Conservation (phyloP, 2,888 invertebrate species). For the Bellardia pandia region DNA sequence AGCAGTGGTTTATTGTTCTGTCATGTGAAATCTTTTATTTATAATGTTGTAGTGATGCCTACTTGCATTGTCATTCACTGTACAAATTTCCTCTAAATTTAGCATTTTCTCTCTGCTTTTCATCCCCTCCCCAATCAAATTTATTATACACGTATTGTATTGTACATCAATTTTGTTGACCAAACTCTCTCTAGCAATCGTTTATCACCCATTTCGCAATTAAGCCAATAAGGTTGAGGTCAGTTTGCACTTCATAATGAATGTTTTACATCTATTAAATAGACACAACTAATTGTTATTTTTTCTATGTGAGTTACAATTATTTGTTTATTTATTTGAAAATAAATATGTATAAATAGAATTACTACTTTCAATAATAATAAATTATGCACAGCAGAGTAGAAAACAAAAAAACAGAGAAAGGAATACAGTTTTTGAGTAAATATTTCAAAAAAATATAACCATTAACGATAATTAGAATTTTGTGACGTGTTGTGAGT, state of each 20-base stretch:
- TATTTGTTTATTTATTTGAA: conserved; percentile 11
- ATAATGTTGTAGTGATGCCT: no score
- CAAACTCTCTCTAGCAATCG: not conserved
- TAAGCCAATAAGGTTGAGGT: conserved; percentile 23
- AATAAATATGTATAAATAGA: conserved; percentile 21
- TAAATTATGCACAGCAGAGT: conserved; percentile 24
- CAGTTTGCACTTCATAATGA: conserved; percentile 45
- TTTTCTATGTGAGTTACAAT: conserved; percentile 5
- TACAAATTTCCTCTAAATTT: not conserved
- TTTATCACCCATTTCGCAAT: not conserved
- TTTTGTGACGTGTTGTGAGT: not conserved
- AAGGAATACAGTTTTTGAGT: not conserved
- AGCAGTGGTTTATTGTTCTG: no score
- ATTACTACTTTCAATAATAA: conserved; percentile 26
- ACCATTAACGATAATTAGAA: conserved; percentile 32
- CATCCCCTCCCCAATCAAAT: not conserved
- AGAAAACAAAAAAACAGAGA: not conserved
- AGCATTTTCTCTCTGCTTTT: not conserved
- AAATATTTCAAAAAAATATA: not conserved
- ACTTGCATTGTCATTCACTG: not conserved
- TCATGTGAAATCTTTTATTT: no score
- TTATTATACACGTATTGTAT: conserved; percentile 1
- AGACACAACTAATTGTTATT: not conserved
- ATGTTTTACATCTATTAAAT: conserved; percentile 34
- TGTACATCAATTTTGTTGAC: not conserved